These are phyloP conservation scores for Psettodes erumei DNA, from an alignment of 2,113 vertebrate species.

Conservation along the genomic window DNA sequence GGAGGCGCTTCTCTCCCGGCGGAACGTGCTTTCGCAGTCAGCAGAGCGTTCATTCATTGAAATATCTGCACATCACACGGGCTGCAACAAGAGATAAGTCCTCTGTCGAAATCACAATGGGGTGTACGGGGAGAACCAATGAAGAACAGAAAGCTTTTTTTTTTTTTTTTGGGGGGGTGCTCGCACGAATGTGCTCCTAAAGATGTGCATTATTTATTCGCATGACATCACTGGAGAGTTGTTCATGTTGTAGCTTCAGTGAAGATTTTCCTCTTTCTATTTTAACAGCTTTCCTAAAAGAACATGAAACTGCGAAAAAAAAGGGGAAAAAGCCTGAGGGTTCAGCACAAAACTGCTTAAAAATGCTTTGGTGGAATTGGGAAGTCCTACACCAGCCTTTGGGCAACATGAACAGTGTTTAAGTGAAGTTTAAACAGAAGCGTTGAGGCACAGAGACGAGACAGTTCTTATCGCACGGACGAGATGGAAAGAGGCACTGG, in stretches of 20 bases:
- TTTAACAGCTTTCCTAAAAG: background rate
- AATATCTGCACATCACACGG: constrained; percentile 60
- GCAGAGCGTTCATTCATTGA: constrained; percentile 73
- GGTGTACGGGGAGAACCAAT: constrained; percentile 2
- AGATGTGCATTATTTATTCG: constrained; percentile 68
- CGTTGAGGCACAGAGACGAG: constrained; percentile 4
- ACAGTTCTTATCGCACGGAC: constrained; percentile 8
- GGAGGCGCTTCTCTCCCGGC: constrained; percentile 75
- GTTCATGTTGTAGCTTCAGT: constrained; percentile 26
- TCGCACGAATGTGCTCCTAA: constrained; percentile 46
- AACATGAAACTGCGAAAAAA: background rate
- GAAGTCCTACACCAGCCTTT: constrained; percentile 3
- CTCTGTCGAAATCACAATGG: background rate
- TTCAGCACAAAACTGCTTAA: constrained; percentile 16
- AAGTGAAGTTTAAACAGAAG: constrained; percentile 3
- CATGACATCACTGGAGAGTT: constrained; percentile 59
- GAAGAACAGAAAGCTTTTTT: background rate
- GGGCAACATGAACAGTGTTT: background rate
- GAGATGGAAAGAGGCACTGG: constrained; percentile 19
- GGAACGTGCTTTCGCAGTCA: constrained; percentile 64
- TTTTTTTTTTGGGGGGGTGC: constrained; percentile 6
- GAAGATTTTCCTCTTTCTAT: background rate
- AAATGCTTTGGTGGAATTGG: background rate
- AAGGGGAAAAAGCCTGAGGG: constrained; percentile 9
- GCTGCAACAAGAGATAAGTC: constrained; percentile 40